Evolutionary conservation across 2,888 invertebrate species (phyloP), one percentile per base, ranked within the genome.

Genomic region (Epinotia nisella): DNA sequence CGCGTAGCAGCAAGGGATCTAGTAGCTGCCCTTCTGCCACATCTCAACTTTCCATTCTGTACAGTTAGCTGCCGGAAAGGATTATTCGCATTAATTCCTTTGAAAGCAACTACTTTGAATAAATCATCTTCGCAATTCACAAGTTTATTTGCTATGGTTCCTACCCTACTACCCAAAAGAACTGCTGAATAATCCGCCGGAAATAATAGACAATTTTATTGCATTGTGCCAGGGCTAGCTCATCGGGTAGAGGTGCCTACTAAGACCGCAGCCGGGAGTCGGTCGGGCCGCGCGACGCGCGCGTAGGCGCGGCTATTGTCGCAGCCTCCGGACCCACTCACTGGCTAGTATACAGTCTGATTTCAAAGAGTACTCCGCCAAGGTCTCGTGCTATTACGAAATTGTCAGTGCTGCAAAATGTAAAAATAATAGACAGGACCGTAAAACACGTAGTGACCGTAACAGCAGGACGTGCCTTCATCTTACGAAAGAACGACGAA

Each of bases 371-470:
- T 74, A 75, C 76, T 78, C 75, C 76, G 51, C 73, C 87, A 89
- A 88, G 87, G 87, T 79, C 79, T 66, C 53, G 35, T 29, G 75
- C 77, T 55, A 70, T 88, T 85, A 82, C 81, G 83, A 87, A 88
- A 89, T 83, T 83, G 83, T 78, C 83, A 84, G 79, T 78, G 85
- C 83, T 84, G 80, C 75, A 75, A 75, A 74, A 88, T 86, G 82
- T 83, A 84, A 86, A 88, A 85, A 88, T 89, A 88, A 87, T 87
- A 84, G 83, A 53, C 61, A 72, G 71, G 71, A 67, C 71, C 71
- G 66, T 72, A 67, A 49, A 84, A 79, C 85, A 88, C 85, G 86
- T 86, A 83, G 78, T 76, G 78, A 76, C 80, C 82, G 84, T 82
- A 83, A 85, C 82, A 81, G 69, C 71, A 72, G 76, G 80, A 84